Evolutionary conservation across 2,113 vertebrate genomes (phyloP), one percentile per base, ranked within the genome.

Genomic region (Dromaius novaehollandiae): DNA sequence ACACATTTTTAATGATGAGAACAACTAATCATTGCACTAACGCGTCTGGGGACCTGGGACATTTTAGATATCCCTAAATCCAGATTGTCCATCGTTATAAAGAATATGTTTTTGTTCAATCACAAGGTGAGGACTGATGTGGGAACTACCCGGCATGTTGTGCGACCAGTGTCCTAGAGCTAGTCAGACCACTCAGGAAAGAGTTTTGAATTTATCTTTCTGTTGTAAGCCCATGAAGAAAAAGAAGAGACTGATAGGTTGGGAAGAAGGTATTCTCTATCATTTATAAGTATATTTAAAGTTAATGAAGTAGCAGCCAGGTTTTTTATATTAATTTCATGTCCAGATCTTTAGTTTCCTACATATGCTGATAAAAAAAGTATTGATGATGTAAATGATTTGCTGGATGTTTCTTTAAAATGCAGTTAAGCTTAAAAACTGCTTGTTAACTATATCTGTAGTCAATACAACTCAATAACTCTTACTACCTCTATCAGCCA

Each of bases 161-260:
- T 25, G 19, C 38, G 3, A 53, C 53, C 16, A 22, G 3, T 65
- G 2, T 9, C 0, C 0, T 28, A 61, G 34, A 60, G 3, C 12
- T 89, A 38, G 9, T 55, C 48, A 87, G 8, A 50, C 3, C 40
- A 68, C 44, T 4, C 3, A 12, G 65, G 14, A 78, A 88, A 68
- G 14, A 46, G 53, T 58, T 58, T 6, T 48, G 34, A 8, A 64
- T 77, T 38, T 81, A 17, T 73, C 9, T n/a, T 55, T 82, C 7
- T 51, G 4, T 9, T 60, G 1, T 22, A 73, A 80, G 4, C 1
- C 30, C 68, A 40, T 51, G 64, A 56, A 74, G 20, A 60, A 36
- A 58, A 5, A n/a, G 8, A 30, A 44, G 75, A 68, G 4, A 21
- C 7, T 76, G 2, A 9, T 60, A 60, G 2, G 0, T 19, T 19